Conservation (phyloP, 2,888 invertebrate species). For the Disparrhopalites patrizii region DNA sequence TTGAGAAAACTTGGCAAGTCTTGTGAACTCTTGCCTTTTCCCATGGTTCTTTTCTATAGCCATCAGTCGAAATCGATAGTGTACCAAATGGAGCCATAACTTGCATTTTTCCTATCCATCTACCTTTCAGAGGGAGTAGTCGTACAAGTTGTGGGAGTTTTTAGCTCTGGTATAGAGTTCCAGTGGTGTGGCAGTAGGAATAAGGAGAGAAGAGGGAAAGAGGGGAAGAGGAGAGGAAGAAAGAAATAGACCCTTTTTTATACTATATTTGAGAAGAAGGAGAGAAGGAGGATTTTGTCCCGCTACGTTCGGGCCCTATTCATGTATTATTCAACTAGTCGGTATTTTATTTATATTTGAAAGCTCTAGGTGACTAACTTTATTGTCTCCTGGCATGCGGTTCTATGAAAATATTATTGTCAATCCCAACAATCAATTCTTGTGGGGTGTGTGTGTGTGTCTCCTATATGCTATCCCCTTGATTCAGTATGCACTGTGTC, state of each 20-base stretch:
- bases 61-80: constrained; percentile 38
- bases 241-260: too few species aligned
- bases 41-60: constrained; percentile 11
- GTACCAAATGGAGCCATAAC: constrained; percentile 40
- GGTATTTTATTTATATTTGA: constrained; percentile 22
- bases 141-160: too few species aligned
- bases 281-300: background rate
- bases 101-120: constrained; percentile 31
- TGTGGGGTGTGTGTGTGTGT: background rate
- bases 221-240: too few species aligned
- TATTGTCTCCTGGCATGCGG: constrained; percentile 21
- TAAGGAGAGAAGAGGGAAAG: too few species aligned
- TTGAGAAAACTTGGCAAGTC: constrained; percentile 14
- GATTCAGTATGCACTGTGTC: too few species aligned
- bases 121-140: background rate
- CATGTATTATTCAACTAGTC: constrained; percentile 24
- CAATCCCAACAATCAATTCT: constrained; percentile 18
- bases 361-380: constrained; percentile 23
- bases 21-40: constrained; percentile 9
- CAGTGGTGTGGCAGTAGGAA: too few species aligned
- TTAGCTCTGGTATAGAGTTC: too few species aligned
- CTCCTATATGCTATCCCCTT: too few species aligned
- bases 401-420: constrained; percentile 24
- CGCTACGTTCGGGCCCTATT: background rate
- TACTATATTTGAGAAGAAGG: too few species aligned